Evolutionary conservation across 2,888 invertebrate genomes (phyloP).

Genomic region (Xanthia togata): DNA sequence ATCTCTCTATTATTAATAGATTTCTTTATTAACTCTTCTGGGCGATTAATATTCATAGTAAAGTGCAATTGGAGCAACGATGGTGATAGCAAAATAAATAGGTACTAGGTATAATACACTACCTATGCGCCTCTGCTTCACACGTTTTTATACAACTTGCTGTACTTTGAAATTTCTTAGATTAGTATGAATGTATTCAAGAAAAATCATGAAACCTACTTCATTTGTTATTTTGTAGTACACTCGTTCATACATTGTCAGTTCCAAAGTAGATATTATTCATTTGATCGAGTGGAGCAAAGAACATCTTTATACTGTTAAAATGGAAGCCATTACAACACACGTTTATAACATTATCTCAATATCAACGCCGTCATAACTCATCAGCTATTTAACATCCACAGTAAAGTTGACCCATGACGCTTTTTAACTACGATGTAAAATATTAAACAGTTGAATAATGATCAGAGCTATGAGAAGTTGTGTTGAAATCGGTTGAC

Average conservation of each 20-base stretch:
- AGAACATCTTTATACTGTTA: neutral
- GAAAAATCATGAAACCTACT: neutral
- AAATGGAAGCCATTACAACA: neutral
- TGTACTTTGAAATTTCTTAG: no score
- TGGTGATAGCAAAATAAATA: no score
- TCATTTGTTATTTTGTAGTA: neutral
- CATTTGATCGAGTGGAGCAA: neutral
- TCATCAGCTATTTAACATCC: neutral
- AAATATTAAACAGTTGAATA: neutral
- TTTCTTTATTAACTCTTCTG: neutral
- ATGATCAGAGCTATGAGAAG: neutral
- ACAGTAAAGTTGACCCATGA: neutral
- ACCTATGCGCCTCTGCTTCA: no score
- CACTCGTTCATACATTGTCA: no score
- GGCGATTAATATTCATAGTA: neutral
- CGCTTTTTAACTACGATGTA: neutral
- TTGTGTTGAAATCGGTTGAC: neutral
- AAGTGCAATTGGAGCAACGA: no score
- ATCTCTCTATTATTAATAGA: neutral
- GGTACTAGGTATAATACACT: no score
- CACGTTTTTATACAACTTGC: no score
- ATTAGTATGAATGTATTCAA: neutral
- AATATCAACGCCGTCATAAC: neutral
- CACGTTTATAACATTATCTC: neutral
- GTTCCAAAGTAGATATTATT: no score